phyloP scores from a whole-genome alignment of 2,888 invertebrate genomes.

The Eudemis profundana region DNA sequence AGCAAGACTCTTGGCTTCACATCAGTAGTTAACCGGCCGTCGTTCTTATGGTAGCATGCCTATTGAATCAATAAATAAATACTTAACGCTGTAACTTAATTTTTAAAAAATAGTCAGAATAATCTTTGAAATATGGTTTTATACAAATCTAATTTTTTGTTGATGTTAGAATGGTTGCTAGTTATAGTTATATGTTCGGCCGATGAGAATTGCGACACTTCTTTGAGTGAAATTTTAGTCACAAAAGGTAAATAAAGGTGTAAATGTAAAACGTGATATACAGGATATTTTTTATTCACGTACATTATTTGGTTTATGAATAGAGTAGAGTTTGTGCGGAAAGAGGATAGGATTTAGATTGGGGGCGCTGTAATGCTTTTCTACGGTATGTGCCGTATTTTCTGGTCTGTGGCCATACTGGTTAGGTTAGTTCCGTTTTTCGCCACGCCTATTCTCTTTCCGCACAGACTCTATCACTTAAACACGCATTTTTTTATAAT shows the following conservation, averaged over 20 bases:
- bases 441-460: too few relatives aligned
- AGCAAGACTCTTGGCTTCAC: background rate
- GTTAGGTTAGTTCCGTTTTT: too few relatives aligned
- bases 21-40: conserved; percentile 4
- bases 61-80: background rate
- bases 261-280: too few relatives aligned
- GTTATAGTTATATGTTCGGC: conserved; percentile 51
- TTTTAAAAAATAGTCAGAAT: background rate
- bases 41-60: background rate
- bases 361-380: too few relatives aligned
- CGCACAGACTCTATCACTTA: too few relatives aligned
- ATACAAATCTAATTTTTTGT: conserved; percentile 20
- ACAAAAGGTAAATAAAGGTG: conserved; percentile 89
- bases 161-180: conserved; percentile 46
- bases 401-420: too few relatives aligned
- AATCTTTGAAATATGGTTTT: conserved; percentile 14
- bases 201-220: conserved; percentile 93
- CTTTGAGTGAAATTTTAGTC: conserved; percentile 94
- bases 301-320: too few relatives aligned
- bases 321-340: too few relatives aligned
- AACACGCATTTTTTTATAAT: too few relatives aligned
- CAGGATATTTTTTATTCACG: too few relatives aligned
- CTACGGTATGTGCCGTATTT: too few relatives aligned
- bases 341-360: too few relatives aligned
- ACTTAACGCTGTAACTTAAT: background rate